Base-by-base conservation (phyloP, 1,140 invertebrate species). In the Drosophila nigromelanica region DNA sequence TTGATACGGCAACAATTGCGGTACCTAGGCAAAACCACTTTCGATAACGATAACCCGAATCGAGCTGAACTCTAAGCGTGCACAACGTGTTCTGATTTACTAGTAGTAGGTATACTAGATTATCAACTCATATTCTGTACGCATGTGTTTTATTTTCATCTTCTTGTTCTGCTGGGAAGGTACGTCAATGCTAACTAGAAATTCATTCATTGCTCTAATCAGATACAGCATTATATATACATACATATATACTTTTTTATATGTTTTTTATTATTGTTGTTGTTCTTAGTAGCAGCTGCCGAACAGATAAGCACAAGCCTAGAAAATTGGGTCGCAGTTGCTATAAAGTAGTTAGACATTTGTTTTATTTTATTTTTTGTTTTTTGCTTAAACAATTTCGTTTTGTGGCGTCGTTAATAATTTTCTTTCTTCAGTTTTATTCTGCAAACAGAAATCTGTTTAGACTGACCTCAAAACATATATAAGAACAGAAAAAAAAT, bases 381-480 rank as follows among this genome's bases (percentile, higher is more conserved):
- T 72, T 30, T 59, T 74, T 76, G 76, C 43, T 70, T 81, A 71
- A 81, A 76, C 82, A 82, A 37, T 43, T 82, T 73, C 76, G 54
- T 77, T 61, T 79, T 89, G 83, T 83, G 79, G 83, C 83, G 75
- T 86, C 82, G 78, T 86, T 82, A 86, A 86, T 82, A 89, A 76
- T 51, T 61, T 61, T 40, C 35, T 47, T 51, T 14, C 11, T 48
- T 14, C 33, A 14, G 18, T 60, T 47, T 21, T 8, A 11, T 51
- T 66, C 43, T 61, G 56, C 63, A 68, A 60, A 39, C 68, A 48
- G 33, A 68, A 55, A 55, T 56, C 33, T 68, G 68, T 75, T 59
- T 62, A 45, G 76, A 59, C 70, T 83, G 83, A 89, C 83, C 83
- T 89, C 83, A 89, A 87, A 87, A 86, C 45, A 39, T 35, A 35